Percentiles rank a stretch among this genome's conserved stretches.
These are phyloP conservation scores for Torymus auratus DNA, from an alignment of 2,888 invertebrate species.

Conservation along the genomic window DNA sequence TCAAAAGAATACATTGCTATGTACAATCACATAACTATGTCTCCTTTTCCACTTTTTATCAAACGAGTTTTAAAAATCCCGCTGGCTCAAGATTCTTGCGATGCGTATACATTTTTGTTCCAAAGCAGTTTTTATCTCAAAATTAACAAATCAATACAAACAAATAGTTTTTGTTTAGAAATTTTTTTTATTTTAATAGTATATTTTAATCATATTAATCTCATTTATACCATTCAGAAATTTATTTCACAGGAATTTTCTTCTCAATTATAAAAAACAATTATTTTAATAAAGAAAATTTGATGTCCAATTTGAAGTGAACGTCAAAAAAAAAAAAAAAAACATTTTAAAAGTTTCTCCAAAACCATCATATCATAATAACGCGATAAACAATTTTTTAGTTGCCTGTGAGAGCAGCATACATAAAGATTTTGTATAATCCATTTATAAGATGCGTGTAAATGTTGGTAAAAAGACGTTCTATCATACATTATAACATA, in stretches of 20 bases:
- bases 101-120: slow-evolving; percentile 14
- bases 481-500: slow-evolving; percentile 7
- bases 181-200: no score
- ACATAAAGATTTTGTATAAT: background rate
- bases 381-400: slow-evolving; percentile 1
- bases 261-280: no score
- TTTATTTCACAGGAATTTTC: no score
- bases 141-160: background rate
- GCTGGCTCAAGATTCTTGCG: background rate
- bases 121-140: background rate
- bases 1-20: slow-evolving; percentile 16
- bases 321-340: no score
- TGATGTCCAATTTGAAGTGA: no score
- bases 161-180: background rate
- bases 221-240: no score
- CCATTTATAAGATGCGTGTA: slow-evolving; percentile 5
- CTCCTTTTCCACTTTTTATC: slow-evolving; percentile 8
- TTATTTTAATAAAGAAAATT: no score
- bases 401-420: slow-evolving; percentile 9
- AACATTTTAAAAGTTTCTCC: no score
- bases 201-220: no score
- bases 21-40: background rate
- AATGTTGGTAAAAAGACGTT: slow-evolving; percentile 16
- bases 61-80: background rate
- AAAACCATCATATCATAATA: no score